Percentiles rank a stretch among this genome's conserved stretches.
These are phyloP conservation scores for Acrobasis consociella DNA, from an alignment of 2,888 invertebrate species.

Conservation along the genomic window DNA sequence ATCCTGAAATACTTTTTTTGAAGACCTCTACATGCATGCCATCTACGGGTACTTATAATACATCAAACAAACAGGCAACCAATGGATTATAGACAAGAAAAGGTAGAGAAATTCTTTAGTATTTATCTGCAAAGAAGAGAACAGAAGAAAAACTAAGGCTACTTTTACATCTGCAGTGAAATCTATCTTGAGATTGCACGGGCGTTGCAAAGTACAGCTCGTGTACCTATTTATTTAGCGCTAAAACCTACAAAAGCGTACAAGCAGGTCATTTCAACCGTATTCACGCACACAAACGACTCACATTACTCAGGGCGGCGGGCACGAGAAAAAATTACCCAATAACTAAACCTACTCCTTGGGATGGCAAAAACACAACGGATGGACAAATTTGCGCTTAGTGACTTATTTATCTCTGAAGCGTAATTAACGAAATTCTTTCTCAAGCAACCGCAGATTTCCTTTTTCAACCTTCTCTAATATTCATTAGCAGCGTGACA, in stretches of 20 bases:
- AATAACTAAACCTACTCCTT: conserved; percentile 64
- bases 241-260: conserved; percentile 54
- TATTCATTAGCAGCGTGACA: conserved; percentile 79
- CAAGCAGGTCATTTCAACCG: conserved; percentile 60
- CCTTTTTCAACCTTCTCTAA: conserved; percentile 59
- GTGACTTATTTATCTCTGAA: conserved; percentile 73
- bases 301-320: conserved; percentile 63
- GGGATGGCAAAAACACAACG: conserved; percentile 66
- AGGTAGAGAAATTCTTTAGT: too few species aligned
- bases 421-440: conserved; percentile 73
- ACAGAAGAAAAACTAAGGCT: too few species aligned
- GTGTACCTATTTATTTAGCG: conserved; percentile 24
- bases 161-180: too few species aligned
- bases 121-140: too few species aligned
- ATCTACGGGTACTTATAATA: too few species aligned
- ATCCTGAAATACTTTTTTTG: too few species aligned
- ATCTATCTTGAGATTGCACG: not conserved
- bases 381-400: conserved; percentile 75
- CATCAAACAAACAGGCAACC: too few species aligned
- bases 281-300: conserved; percentile 65
- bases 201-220: conserved; percentile 27
- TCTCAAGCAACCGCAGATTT: conserved; percentile 60
- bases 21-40: too few species aligned
- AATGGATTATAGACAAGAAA: too few species aligned
- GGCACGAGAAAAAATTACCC: conserved; percentile 61